These are phyloP conservation scores for Rostratula benghalensis DNA, from an alignment of 2,113 vertebrate species.

Conservation along the genomic window DNA sequence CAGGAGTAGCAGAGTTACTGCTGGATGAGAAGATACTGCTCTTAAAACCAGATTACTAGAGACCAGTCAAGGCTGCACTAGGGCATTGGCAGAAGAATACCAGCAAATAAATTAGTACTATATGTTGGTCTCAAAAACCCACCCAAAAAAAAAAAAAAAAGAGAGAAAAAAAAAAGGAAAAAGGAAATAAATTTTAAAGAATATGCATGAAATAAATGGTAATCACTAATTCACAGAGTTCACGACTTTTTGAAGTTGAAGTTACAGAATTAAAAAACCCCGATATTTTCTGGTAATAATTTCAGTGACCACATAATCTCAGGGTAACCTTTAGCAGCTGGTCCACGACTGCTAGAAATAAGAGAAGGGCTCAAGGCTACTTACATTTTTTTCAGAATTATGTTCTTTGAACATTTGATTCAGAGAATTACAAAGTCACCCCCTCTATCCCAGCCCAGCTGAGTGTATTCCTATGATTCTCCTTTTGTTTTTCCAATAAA, in stretches of 20 bases:
- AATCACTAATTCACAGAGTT: not conserved
- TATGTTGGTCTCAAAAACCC: not conserved
- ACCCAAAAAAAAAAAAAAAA: not conserved
- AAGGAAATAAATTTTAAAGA: not conserved
- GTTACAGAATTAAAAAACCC: not conserved
- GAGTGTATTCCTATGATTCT: rapidly evolving
- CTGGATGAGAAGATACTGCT: not conserved
- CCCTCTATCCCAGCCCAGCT: not conserved
- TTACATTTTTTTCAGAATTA: not conserved
- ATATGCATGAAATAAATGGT: not conserved
- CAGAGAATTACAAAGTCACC: not conserved
- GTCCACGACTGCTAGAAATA: not conserved
- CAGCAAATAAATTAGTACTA: not conserved
- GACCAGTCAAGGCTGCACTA: not conserved
- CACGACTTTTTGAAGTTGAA: not conserved
- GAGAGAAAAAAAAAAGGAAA: not conserved
- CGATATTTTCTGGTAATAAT: not conserved
- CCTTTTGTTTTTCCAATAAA: not conserved
- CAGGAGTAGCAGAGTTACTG: not conserved
- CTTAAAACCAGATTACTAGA: not conserved
- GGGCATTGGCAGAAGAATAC: not conserved
- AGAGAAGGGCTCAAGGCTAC: not conserved
- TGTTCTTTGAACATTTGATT: not conserved
- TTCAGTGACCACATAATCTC: not conserved
- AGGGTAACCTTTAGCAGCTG: not conserved